Conservation (phyloP, 2,113 vertebrate genomes). For the Myotis brandtii region DNA sequence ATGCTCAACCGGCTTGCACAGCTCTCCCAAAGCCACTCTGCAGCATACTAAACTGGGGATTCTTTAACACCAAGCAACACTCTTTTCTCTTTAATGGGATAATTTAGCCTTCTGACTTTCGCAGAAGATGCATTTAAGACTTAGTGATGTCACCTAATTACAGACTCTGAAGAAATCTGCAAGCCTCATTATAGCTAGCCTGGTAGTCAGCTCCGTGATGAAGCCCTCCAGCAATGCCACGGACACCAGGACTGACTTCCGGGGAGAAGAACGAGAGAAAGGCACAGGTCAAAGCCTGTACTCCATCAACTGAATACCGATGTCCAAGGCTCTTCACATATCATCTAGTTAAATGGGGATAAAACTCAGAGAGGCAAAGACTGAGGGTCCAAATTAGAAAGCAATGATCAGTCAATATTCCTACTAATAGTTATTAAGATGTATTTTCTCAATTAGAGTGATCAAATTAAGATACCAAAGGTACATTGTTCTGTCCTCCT, state of each 20-base stretch:
- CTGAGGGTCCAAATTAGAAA: conserved; percentile 56
- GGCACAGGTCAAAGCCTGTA: neutral
- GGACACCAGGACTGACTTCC: conserved; percentile 17
- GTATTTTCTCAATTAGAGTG: conserved; percentile 69
- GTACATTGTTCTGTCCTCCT: conserved; percentile 63
- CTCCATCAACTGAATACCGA: conserved; percentile 26
- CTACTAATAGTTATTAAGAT: conserved; percentile 69
- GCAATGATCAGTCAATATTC: conserved; percentile 50
- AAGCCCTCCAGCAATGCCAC: conserved; percentile 46
- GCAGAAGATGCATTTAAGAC: conserved; percentile 80
- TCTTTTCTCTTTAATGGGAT: conserved; percentile 74
- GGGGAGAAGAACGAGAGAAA: neutral
- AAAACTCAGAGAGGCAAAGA: conserved; percentile 58
- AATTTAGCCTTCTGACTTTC: conserved; percentile 81
- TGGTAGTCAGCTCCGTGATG: conserved; percentile 71
- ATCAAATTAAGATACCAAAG: conserved; percentile 73
- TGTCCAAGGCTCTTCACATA: neutral
- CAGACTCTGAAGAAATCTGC: conserved; percentile 74
- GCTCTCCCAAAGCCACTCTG: conserved; percentile 69
- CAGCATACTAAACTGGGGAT: conserved; percentile 74
- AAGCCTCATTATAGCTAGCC: conserved; percentile 68
- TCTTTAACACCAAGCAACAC: conserved; percentile 59
- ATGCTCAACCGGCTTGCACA: conserved; percentile 66
- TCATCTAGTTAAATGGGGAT: conserved; percentile 47
- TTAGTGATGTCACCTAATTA: conserved; percentile 79